Evolutionary conservation across 2,113 vertebrate species (phyloP).

Genomic region (Chitala chitala): DNA sequence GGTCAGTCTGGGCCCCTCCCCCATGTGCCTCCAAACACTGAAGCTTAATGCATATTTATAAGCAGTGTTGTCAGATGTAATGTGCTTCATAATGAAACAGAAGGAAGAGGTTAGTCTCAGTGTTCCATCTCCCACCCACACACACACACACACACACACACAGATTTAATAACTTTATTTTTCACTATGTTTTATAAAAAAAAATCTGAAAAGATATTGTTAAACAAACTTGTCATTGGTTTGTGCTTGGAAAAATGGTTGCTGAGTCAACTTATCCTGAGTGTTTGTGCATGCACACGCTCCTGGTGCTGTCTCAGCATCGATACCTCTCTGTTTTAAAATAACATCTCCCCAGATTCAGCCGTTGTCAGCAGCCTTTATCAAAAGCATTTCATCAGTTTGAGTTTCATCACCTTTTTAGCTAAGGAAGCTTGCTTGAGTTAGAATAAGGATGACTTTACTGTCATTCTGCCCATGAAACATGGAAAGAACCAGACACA

Average conservation of each 20-base stretch:
- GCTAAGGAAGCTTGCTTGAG: too few species aligned
- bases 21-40: background rate
- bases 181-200: too few species aligned
- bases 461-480: too few species aligned
- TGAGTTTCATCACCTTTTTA: too few species aligned
- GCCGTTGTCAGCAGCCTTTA: background rate
- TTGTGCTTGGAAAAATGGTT: background rate
- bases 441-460: too few species aligned
- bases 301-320: too few species aligned
- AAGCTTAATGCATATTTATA: slow-evolving; percentile 2
- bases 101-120: background rate
- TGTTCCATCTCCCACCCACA: background rate
- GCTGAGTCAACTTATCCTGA: background rate
- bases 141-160: too few species aligned
- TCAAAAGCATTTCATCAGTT: too few species aligned
- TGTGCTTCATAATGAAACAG: background rate
- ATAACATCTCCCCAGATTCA: background rate
- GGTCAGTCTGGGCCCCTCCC: slow-evolving; percentile 11
- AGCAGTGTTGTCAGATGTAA: background rate
- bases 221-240: background rate
- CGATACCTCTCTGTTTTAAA: slow-evolving; percentile 8
- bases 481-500: too few species aligned
- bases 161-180: too few species aligned
- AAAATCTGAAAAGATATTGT: too few species aligned
- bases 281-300: too few species aligned